Percentiles rank a stretch among this genome's conserved stretches.
phyloP scores from a whole-genome alignment of 2,113 vertebrate species.

The Labeo rohita region DNA sequence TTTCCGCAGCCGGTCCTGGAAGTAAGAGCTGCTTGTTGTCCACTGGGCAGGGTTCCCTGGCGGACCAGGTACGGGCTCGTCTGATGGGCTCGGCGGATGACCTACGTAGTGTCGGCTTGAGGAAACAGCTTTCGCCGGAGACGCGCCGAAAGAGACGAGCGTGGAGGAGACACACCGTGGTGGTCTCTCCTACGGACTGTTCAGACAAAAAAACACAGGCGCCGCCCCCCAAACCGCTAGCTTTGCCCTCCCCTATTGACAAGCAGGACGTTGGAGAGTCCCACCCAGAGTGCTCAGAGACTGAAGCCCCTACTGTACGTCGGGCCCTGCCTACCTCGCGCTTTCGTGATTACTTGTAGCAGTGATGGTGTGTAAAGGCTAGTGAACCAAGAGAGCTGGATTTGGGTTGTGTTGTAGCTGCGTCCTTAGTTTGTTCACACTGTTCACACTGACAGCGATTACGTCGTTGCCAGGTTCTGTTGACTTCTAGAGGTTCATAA shows the following conservation, averaged over 20 bases:
- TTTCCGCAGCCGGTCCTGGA: constrained; percentile 47
- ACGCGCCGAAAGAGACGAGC: constrained; percentile 86
- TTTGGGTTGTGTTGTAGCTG: constrained; percentile 43
- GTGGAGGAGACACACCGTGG: constrained; percentile 92
- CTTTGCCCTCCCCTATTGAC: constrained; percentile 50
- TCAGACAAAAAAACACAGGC: constrained; percentile 43
- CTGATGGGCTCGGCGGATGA: constrained; percentile 85
- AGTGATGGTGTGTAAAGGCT: constrained; percentile 26
- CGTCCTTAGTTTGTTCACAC: neutral
- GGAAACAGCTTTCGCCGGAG: constrained; percentile 87
- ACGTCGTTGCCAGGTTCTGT: neutral
- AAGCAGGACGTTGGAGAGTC: constrained; percentile 49
- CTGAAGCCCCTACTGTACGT: constrained; percentile 49
- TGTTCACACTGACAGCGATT: constrained; percentile 23
- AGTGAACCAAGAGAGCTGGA: constrained; percentile 19
- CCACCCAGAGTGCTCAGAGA: constrained; percentile 20
- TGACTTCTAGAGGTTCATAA: neutral
- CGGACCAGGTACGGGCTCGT: constrained; percentile 83
- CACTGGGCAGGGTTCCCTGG: constrained; percentile 67
- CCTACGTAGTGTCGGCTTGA: constrained; percentile 80
- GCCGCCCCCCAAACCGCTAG: constrained; percentile 61
- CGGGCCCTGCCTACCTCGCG: constrained; percentile 74
- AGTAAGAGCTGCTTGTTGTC: constrained; percentile 65
- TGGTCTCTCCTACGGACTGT: constrained; percentile 76
- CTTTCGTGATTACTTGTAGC: constrained; percentile 79